These are phyloP conservation scores for Phortica variegata DNA, from an alignment of 1,140 invertebrate genomes.

Conservation along the genomic window DNA sequence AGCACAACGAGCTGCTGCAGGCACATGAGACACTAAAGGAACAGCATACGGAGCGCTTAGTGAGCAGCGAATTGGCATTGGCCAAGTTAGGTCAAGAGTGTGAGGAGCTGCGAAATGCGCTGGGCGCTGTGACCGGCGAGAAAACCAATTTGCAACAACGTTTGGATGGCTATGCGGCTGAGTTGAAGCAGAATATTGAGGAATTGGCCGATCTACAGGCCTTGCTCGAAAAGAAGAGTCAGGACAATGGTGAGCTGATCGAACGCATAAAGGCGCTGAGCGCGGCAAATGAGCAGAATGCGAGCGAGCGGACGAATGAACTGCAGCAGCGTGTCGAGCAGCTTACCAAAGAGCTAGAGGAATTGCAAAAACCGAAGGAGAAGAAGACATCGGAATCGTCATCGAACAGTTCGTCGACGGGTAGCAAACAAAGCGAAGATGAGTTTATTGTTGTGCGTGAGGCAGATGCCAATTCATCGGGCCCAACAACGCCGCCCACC, in stretches of 20 bases:
- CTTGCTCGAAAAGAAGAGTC: slow-evolving; percentile 36
- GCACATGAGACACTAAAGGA: slow-evolving; percentile 18
- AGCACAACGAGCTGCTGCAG: slow-evolving; percentile 36
- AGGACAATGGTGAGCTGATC: slow-evolving; percentile 37
- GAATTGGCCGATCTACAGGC: slow-evolving; percentile 43
- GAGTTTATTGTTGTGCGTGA: slow-evolving; percentile 53
- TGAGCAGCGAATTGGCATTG: slow-evolving; percentile 34
- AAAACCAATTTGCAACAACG: slow-evolving; percentile 19
- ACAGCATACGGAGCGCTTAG: slow-evolving; percentile 34
- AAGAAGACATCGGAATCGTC: slow-evolving; percentile 48
- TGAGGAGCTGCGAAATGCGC: neutral
- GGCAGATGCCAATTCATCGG: slow-evolving; percentile 28
- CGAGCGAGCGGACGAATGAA: slow-evolving; percentile 20
- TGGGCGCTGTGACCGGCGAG: neutral
- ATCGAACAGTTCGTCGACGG: slow-evolving; percentile 42
- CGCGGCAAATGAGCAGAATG: neutral
- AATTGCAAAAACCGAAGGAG: slow-evolving; percentile 30
- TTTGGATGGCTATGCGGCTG: slow-evolving; percentile 22
- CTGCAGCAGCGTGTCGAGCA: slow-evolving; percentile 15
- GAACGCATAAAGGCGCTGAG: slow-evolving; percentile 38
- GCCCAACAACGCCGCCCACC: slow-evolving; percentile 28
- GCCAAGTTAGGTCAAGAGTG: slow-evolving; percentile 21
- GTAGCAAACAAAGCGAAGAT: slow-evolving; percentile 47
- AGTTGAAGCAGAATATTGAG: slow-evolving; percentile 23
- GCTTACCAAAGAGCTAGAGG: slow-evolving; percentile 29